Conservation (phyloP, 2,113 vertebrate genomes). For the Artemisiospiza belli region DNA sequence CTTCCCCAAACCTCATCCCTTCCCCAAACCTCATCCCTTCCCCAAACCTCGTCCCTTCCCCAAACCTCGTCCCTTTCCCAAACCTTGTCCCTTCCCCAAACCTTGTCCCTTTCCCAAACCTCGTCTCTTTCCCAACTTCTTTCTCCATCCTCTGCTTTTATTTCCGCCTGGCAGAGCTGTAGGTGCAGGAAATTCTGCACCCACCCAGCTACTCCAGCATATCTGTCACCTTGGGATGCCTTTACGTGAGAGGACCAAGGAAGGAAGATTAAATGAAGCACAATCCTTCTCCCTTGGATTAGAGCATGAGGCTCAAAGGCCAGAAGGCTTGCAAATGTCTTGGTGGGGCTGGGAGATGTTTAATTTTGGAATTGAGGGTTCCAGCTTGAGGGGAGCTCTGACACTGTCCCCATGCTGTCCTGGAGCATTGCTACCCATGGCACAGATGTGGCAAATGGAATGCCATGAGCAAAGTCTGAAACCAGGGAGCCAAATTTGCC, state of each 20-base stretch:
- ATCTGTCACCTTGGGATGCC: neutral
- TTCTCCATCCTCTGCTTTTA: neutral
- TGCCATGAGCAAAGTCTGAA: neutral
- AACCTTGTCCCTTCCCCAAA: no score
- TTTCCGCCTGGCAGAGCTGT: neutral
- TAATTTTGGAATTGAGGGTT: neutral
- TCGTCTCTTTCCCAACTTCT: neutral
- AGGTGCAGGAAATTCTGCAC: neutral
- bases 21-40: neutral
- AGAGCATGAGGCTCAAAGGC: neutral
- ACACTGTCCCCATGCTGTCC: no score
- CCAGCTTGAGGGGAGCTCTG: neutral
- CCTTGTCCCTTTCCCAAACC: neutral
- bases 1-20: neutral
- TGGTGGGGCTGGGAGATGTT: neutral
- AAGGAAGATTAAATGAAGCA: neutral
- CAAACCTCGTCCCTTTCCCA: neutral
- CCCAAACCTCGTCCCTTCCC: neutral
- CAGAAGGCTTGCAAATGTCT: neutral
- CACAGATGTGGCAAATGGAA: neutral
- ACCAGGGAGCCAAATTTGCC: neutral
- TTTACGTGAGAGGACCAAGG: neutral
- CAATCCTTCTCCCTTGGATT: neutral
- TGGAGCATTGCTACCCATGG: neutral
- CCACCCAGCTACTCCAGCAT: neutral